Evolutionary conservation across 2,888 invertebrate species (phyloP), one percentile per base, ranked within the genome.

Genomic region (Hypolimnas misippus): DNA sequence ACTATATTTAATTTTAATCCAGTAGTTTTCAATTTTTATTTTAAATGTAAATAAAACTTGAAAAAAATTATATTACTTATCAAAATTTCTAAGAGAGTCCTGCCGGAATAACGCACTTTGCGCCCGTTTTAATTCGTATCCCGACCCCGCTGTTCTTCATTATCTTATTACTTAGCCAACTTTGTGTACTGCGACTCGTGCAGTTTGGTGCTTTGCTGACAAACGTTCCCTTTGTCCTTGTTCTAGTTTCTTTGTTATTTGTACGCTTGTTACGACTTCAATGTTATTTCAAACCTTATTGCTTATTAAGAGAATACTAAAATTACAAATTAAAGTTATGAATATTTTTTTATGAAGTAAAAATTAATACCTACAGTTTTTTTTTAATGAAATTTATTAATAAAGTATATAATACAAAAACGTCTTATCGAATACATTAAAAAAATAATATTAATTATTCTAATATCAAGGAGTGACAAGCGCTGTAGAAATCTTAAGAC

Each of bases 111-210:
- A 76, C 72, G 76, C 67, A 73, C 79, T 71, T 78, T 64, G 65
- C 74, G 80, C 82, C 80, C 83, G 84, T 90, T 89, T 91, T 90
- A 91, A 91, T 92, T 92, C 89, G 84, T 82, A 84, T 78, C 84
- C 85, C 87, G 84, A 87, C 89, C 88, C 86, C 87, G 86, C 78
- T 82, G 88, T 87, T 89, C 89, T 90, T 91, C 91, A 92, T 91
- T 89, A 91, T 89, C 91, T 91, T 91, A 90, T 91, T 92, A 91
- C 90, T 89, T 89, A 89, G 90, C 86, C 73, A 91, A 91, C 86
- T 92, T 91, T 78, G 71, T 81, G 67, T 65, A 83, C 70, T 12
- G 62, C 69, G 80, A 78, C 75, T n/a, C 16, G 1, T 1, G 0
- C 2, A 12, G 64, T 71, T 88, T 91, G 88, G 79, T 85, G 79